Evolutionary conservation across 1,140 invertebrate genomes (phyloP), one percentile per base, ranked within the genome.

Genomic region (Eubasilissa regina): DNA sequence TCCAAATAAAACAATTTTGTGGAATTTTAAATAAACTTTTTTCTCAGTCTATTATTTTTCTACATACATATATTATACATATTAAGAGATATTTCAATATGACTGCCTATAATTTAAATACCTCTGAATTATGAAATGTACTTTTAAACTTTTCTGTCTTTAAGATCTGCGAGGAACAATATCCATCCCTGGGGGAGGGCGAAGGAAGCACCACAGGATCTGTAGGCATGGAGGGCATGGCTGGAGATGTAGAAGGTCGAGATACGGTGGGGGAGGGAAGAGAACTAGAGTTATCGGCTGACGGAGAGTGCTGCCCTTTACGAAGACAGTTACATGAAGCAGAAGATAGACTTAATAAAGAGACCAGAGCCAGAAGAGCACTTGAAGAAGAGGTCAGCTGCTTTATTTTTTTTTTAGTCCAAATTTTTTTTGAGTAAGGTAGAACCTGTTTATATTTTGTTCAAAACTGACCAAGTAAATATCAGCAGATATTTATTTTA

Each of bases 331-430:
- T 84, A 1, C 84, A 83, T 25, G 85, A 93, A 79, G 86, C 95
- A 12, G 94, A 95, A 84, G 85, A 91, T 9, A 88, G 92, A 83
- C 87, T 94, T 10, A 88, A 87, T 35, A 89, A 90, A 84, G 94
- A 94, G 86, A 93, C 91, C 25, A 89, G 90, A 53, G 88, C 90
- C 62, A 89, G 91, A 64, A 87, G 91, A 79, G 92, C 91, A 21
- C 86, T 94, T 77, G 92, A 94, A 87, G 92, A 94, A 78, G 92
- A 94, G 87, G 87, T 88, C 66, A 77, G 44, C 66, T 47, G 62
- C 43, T 35, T 35, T 35, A 35, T 35, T 35, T 3, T 35, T 6
- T 35, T 35, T 35, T 35, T 1, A 35, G 25, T 35, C 25, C 25
- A 35, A 35, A 35, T 3, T 35, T 35, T n/a, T 35, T 35, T 6